Conservation (phyloP, 2,113 vertebrate genomes). For the Perca schrenkii region DNA sequence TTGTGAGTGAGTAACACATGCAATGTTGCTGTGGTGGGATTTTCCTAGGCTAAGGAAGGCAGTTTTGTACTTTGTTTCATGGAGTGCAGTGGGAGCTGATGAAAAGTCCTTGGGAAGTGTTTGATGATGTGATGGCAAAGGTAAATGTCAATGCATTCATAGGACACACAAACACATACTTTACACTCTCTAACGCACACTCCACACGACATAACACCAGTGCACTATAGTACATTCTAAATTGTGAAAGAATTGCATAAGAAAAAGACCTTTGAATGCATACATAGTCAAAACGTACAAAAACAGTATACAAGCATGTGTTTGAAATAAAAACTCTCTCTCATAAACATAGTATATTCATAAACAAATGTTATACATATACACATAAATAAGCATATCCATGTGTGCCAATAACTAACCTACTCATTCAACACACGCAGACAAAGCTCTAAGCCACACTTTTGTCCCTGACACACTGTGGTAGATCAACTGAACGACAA, state of each 20-base stretch:
- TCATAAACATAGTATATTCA: constrained; percentile 2
- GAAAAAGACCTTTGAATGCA: constrained; percentile 26
- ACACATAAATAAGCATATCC: background rate
- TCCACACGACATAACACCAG: background rate
- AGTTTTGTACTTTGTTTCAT: constrained; percentile 36
- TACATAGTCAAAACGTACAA: background rate
- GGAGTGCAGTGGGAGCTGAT: constrained; percentile 10
- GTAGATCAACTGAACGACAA: constrained; percentile 21
- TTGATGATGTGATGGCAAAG: constrained; percentile 88
- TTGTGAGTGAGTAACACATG: constrained; percentile 7
- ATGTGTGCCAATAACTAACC: background rate
- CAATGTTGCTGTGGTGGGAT: constrained; percentile 30
- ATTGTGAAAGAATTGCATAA: background rate
- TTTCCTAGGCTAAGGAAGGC: constrained; percentile 36
- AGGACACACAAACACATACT: constrained; percentile 46
- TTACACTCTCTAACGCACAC: background rate
- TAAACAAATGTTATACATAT: constrained; percentile 9
- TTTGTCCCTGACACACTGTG: constrained; percentile 41
- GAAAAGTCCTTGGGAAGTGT: constrained; percentile 84
- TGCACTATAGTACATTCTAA: constrained; percentile 13
- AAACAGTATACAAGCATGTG: background rate
- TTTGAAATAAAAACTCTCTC: background rate
- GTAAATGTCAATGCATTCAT: constrained; percentile 95
- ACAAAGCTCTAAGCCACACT: constrained; percentile 6
- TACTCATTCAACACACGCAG: background rate